Evolutionary conservation across 37 sponge, comb jelly and placozoan species (phyloP), one percentile per base, ranked within the genome.

Genomic region (Dysidea cf. avara): DNA sequence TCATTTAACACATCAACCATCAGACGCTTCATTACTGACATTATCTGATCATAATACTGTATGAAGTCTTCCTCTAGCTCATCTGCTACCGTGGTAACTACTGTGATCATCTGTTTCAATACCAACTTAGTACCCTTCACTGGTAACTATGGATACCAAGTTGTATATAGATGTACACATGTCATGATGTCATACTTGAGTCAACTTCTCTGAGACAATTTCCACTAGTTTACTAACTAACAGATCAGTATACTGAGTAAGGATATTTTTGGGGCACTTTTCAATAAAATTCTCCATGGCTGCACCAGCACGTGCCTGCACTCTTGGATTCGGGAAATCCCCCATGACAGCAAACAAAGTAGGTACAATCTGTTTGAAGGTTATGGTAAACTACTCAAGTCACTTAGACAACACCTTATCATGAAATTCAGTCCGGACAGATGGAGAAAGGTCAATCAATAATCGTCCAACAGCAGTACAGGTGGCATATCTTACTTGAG

Each of bases 381-480:
- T n/a, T n/a, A n/a, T n/a, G n/a, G n/a, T n/a, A n/a, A n/a, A n/a
- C n/a, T n/a, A n/a, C n/a, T n/a, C n/a, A n/a, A n/a, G n/a, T n/a
- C n/a, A n/a, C n/a, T n/a, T n/a, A n/a, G n/a, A n/a, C n/a, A 7
- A 22, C 39, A 85, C 97, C 87, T 91, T 89, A n/a, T 53, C 67
- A 55, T 98, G 99, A 54, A 68, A 76, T 34, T 95, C 83, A 66
- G 70, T 86, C 58, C 95, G 99, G 47, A 98, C 72, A 18, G 65
- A 50, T 2, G 79, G 82, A 32, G 96, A 69, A 74, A 98, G 92
- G 66, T 98, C 99, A 21, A 83, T 80, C 49, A 93, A 88, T 83
- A 98, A 64, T 64, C 95, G 99, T 1, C 99, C 99, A 11, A 98
- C 70, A 16, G 93, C 90, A 64, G 94, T 94, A 75, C 99, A 98